Conservation (phyloP, 2,888 invertebrate genomes). For the Tenthredo scrophulariae region DNA sequence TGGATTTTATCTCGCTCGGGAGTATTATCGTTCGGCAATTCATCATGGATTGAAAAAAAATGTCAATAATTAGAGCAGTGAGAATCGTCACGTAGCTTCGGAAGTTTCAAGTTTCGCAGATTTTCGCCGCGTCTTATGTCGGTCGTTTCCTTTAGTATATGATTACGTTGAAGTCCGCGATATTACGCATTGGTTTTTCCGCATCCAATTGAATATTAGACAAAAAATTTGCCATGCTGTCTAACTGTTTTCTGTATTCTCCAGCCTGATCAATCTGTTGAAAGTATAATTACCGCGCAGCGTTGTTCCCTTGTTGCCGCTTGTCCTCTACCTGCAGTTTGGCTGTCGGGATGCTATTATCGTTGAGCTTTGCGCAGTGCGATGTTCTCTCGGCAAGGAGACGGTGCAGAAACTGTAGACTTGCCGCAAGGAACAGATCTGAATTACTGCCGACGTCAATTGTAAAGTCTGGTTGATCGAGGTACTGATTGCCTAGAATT, state of each 20-base stretch:
- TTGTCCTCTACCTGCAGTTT: background rate
- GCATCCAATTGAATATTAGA: background rate
- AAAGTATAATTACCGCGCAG: background rate
- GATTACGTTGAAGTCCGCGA: background rate
- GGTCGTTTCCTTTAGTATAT: background rate
- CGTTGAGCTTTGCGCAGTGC: background rate
- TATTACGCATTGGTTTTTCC: background rate
- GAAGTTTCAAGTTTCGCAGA: background rate
- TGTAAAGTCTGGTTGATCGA: background rate
- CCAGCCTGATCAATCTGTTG: background rate
- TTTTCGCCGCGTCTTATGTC: background rate
- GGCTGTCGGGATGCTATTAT: background rate
- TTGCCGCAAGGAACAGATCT: conserved; percentile 29
- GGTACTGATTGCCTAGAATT: conserved; percentile 13
- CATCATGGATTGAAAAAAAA: background rate
- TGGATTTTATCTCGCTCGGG: background rate
- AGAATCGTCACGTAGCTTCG: background rate
- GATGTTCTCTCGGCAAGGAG: conserved; percentile 20
- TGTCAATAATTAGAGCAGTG: background rate
- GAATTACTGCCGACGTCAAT: background rate
- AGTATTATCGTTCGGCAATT: background rate
- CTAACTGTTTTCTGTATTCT: conserved; percentile 28
- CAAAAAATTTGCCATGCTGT: conserved; percentile 6
- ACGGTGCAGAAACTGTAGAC: conserved; percentile 34
- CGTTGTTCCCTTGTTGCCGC: background rate